These are phyloP conservation scores for Thalassaphorura encarpata DNA, from an alignment of 1,140 invertebrate genomes.

Conservation along the genomic window DNA sequence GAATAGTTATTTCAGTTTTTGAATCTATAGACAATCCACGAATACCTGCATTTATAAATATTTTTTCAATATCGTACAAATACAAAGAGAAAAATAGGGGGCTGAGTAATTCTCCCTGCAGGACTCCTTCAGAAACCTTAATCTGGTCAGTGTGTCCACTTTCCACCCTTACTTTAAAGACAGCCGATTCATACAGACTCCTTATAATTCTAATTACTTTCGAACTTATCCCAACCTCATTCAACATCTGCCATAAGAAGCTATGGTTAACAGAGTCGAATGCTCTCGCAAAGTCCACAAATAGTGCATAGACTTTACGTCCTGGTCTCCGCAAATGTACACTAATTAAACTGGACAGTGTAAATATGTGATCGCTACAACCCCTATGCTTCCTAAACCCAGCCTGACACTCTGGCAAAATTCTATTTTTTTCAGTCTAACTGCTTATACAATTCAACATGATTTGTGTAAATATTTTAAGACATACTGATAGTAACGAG, in stretches of 20 bases:
- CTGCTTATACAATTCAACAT: constrained; percentile 12
- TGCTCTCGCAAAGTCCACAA: constrained; percentile 30
- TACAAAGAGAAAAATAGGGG: not conserved
- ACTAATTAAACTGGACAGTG: constrained; percentile 11
- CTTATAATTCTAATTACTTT: no score
- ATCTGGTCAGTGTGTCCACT: no score
- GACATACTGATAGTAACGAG: constrained; percentile 16
- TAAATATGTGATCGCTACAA: constrained; percentile 27
- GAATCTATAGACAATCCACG: not conserved
- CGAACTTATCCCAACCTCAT: constrained; percentile 20
- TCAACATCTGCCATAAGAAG: constrained; percentile 25
- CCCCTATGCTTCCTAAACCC: constrained; percentile 25
- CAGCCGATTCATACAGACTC: no score
- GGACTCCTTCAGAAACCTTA: no score
- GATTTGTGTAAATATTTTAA: constrained; percentile 32
- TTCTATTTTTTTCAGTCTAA: constrained; percentile 14
- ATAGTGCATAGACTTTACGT: constrained; percentile 28
- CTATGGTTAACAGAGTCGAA: constrained; percentile 30
- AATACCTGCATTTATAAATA: not conserved
- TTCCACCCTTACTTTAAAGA: no score
- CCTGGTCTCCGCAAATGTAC: constrained; percentile 7
- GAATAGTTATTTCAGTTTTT: not conserved
- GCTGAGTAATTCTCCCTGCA: no score
- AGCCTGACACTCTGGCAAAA: constrained; percentile 26
- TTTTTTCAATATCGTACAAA: not conserved